Conservation (phyloP, 2,888 invertebrate genomes). For the Neuroscelio doddi region DNA sequence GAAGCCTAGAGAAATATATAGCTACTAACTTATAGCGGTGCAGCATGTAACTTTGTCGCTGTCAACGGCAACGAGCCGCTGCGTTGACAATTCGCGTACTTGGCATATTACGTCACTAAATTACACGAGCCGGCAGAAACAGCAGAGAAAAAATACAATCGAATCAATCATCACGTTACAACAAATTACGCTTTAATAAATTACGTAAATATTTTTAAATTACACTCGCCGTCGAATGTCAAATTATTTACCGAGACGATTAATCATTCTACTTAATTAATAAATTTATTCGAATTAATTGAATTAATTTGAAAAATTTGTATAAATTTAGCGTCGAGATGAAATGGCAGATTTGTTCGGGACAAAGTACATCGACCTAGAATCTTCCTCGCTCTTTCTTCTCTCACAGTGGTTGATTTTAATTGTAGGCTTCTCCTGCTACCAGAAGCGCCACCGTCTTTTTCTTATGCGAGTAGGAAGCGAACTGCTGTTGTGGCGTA, state of each 20-base stretch:
- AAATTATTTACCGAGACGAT: too few relatives aligned
- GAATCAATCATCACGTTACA: slow-evolving; percentile 29
- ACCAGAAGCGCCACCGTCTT: slow-evolving; percentile 44
- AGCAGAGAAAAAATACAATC: slow-evolving; percentile 32
- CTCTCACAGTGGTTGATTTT: slow-evolving; percentile 51
- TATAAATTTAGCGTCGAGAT: too few relatives aligned
- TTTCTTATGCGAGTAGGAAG: slow-evolving; percentile 55
- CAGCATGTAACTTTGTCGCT: slow-evolving; percentile 49
- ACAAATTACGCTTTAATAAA: too few relatives aligned
- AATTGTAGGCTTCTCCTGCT: slow-evolving; percentile 50
- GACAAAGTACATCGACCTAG: not conserved
- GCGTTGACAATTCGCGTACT: slow-evolving; percentile 44
- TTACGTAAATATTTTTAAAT: too few relatives aligned
- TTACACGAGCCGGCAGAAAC: slow-evolving; percentile 37
- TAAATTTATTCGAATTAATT: too few relatives aligned
- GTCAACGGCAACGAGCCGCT: slow-evolving; percentile 41
- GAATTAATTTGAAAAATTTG: too few relatives aligned
- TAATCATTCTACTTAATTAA: too few relatives aligned
- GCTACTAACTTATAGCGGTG: slow-evolving; percentile 34
- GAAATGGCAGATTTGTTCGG: not conserved
- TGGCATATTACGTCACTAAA: slow-evolving; percentile 49
- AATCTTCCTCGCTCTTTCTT: slow-evolving; percentile 15
- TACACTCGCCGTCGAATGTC: too few relatives aligned
- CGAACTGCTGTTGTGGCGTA: slow-evolving; percentile 49
- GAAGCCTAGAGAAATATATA: slow-evolving; percentile 49